Conservation (phyloP, 2,797 vertebrate species). For the Mastacembelus armatus region DNA sequence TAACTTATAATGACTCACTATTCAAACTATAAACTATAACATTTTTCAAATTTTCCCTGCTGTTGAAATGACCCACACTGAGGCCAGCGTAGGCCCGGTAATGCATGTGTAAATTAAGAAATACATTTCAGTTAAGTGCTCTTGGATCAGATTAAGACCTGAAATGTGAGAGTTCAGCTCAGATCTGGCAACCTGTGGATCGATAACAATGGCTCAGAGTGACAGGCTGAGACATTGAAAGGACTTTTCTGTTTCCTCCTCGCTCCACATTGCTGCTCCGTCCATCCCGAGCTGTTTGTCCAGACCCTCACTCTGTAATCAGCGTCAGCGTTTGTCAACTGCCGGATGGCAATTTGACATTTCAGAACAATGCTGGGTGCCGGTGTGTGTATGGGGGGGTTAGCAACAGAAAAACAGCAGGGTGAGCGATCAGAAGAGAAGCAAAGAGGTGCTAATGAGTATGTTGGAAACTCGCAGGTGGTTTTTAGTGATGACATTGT, state of each 20-base stretch:
- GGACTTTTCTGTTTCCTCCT: slow-evolving; percentile 17
- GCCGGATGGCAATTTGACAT: slow-evolving; percentile 57
- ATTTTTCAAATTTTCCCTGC: neutral
- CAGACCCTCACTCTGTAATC: slow-evolving; percentile 55
- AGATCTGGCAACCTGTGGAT: slow-evolving; percentile 33
- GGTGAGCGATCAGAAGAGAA: slow-evolving; percentile 51
- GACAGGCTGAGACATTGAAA: slow-evolving; percentile 23
- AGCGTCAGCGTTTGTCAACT: slow-evolving; percentile 47
- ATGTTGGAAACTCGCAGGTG: slow-evolving; percentile 67
- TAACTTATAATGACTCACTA: neutral
- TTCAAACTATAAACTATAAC: too few relatives aligned
- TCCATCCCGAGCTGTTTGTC: slow-evolving; percentile 53
- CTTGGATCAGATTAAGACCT: slow-evolving; percentile 33
- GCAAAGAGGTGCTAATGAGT: slow-evolving; percentile 72
- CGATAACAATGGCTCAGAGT: slow-evolving; percentile 24
- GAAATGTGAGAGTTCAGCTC: slow-evolving; percentile 24
- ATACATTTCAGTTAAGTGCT: neutral
- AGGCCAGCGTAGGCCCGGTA: neutral
- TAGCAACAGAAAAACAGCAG: slow-evolving; percentile 39
- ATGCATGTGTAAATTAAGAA: neutral
- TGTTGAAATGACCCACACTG: neutral
- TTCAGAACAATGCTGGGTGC: slow-evolving; percentile 60
- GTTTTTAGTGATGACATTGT: slow-evolving; percentile 70
- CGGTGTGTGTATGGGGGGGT: neutral
- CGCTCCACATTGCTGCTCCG: slow-evolving; percentile 7